Evolutionary conservation across 1,140 invertebrate genomes (phyloP).

Genomic region (Euura lappo): DNA sequence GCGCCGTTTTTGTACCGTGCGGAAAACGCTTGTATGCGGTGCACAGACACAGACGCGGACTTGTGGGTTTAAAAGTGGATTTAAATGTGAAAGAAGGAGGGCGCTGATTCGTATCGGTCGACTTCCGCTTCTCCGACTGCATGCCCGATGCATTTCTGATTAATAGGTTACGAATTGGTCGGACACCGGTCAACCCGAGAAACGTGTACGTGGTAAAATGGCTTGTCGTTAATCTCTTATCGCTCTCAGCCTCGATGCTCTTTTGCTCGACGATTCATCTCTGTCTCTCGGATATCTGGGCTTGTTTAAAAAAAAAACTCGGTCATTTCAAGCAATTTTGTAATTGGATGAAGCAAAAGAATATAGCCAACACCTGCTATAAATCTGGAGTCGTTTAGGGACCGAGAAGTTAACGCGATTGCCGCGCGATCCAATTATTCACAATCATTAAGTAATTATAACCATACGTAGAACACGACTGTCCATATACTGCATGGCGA

Average conservation of each 20-base stretch:
- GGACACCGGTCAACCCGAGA: not conserved
- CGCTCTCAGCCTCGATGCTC: not conserved
- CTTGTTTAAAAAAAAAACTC: no score
- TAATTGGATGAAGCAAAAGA: no score
- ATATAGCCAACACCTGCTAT: no score
- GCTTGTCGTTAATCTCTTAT: not conserved
- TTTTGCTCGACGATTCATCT: not conserved
- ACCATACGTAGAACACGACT: not conserved
- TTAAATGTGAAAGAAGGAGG: conserved; percentile 7
- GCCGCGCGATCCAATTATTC: not conserved
- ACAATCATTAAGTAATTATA: conserved; percentile 5
- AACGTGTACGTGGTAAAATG: not conserved
- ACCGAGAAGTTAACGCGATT: not conserved
- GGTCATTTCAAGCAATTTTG: no score
- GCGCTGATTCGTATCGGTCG: not conserved
- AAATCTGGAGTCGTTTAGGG: no score
- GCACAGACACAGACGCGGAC: not conserved
- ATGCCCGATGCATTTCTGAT: conserved; percentile 3
- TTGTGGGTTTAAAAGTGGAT: not conserved
- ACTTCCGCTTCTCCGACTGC: conserved; percentile 1
- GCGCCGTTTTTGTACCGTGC: not conserved
- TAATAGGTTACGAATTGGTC: conserved; percentile 7
- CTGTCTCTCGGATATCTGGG: not conserved
- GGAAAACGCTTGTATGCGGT: no score
- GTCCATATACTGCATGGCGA: not conserved